Evolutionary conservation across 2,797 vertebrate genomes (phyloP).

Genomic region (Tokudaia muenninki): DNA sequence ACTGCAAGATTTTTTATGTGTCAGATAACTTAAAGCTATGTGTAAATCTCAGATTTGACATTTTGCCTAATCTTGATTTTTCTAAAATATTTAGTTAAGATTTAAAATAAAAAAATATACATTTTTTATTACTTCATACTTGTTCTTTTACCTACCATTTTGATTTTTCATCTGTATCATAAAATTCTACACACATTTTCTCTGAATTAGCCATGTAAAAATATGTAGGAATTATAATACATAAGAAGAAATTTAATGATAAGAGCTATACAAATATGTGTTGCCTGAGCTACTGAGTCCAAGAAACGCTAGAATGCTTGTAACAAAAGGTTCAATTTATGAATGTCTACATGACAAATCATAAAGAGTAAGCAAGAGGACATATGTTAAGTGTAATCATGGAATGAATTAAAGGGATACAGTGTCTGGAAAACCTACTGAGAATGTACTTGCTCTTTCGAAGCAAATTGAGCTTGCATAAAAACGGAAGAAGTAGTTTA

Average conservation of each 20-base stretch:
- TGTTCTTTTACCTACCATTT: background rate
- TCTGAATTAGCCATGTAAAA: background rate
- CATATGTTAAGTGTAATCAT: background rate
- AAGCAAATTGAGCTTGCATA: background rate
- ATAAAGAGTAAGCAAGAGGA: background rate
- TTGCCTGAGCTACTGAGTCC: background rate
- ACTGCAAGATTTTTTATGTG: background rate
- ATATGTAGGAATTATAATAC: background rate
- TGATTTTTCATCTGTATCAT: background rate
- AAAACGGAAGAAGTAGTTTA: background rate
- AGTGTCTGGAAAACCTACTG: background rate
- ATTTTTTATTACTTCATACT: background rate
- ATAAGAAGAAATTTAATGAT: background rate
- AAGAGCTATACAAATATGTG: background rate
- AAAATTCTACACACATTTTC: background rate
- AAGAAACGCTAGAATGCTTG: background rate
- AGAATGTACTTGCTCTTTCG: background rate
- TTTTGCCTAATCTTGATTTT: background rate
- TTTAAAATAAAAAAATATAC: background rate
- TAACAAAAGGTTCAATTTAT: background rate
- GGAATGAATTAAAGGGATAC: background rate
- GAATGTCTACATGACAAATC: background rate
- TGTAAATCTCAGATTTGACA: conserved; percentile 16
- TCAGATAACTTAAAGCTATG: conserved; percentile 27
- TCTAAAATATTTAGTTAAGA: background rate